These are phyloP conservation scores for Bombus confusus DNA, from an alignment of 1,140 invertebrate genomes.

Conservation along the genomic window DNA sequence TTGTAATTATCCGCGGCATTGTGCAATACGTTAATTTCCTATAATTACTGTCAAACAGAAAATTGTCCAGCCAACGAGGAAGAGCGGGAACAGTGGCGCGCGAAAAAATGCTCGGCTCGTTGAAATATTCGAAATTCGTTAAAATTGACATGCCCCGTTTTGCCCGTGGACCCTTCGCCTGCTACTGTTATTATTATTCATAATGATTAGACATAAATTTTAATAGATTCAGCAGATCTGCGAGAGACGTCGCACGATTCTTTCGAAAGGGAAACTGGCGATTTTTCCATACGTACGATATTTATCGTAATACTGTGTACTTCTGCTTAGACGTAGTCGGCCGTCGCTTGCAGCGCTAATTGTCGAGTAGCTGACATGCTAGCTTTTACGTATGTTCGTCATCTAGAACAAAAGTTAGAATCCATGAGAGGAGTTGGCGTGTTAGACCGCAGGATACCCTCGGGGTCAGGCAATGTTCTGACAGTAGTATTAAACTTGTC, in stretches of 20 bases:
- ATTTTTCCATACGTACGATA: not conserved
- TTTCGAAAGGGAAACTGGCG: not conserved
- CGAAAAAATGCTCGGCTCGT: no score
- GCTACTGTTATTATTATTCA: not conserved
- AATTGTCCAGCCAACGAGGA: no score
- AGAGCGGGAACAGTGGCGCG: no score
- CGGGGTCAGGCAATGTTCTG: slow-evolving; percentile 60
- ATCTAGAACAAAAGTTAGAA: slow-evolving; percentile 58
- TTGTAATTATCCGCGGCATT: no score
- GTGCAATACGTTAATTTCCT: no score
- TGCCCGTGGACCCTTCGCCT: no score
- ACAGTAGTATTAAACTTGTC: slow-evolving; percentile 74
- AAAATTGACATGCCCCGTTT: no score
- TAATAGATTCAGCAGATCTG: not conserved
- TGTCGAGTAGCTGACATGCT: slow-evolving; percentile 13
- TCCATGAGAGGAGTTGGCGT: slow-evolving; percentile 67
- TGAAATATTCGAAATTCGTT: no score
- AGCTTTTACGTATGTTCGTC: slow-evolving; percentile 29
- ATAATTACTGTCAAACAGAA: no score
- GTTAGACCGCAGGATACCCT: slow-evolving; percentile 57
- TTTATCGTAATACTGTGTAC: not conserved
- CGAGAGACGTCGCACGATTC: not conserved
- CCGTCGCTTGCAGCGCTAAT: not conserved
- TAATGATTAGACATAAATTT: not conserved
- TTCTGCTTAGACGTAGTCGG: not conserved